Conservation (phyloP, 2,888 invertebrate genomes). For the Lochmaea capreae region DNA sequence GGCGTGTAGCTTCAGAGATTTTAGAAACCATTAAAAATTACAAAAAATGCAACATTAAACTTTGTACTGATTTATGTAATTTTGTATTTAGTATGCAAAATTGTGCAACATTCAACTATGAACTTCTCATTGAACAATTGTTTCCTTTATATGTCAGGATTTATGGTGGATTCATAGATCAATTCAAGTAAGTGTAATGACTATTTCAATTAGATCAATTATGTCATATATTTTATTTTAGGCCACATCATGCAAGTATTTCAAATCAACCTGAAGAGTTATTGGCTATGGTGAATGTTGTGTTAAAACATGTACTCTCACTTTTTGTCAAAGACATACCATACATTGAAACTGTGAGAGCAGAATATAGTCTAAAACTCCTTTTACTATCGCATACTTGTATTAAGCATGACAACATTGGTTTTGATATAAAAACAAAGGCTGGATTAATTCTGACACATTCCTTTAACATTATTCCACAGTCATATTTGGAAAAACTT, state of each 20-base stretch:
- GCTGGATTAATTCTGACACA: constrained; percentile 71
- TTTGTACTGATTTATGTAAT: constrained; percentile 50
- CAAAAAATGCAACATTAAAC: constrained; percentile 47
- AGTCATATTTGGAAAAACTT: constrained; percentile 48
- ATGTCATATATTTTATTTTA: constrained; percentile 23
- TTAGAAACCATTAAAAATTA: constrained; percentile 44
- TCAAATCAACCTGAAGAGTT: constrained; percentile 40
- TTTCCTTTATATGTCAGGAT: constrained; percentile 52
- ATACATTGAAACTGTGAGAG: constrained; percentile 43
- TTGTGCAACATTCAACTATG: constrained; percentile 45
- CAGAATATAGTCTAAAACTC: constrained; percentile 47
- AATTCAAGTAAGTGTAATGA: constrained; percentile 48
- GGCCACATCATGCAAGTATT: constrained; percentile 8
- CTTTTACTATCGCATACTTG: constrained; percentile 53
- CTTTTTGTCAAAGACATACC: constrained; percentile 47
- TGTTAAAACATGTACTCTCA: constrained; percentile 50
- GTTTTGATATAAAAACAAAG: constrained; percentile 76
- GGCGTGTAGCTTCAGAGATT: constrained; percentile 41
- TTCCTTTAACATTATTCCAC: constrained; percentile 63
- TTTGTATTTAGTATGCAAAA: constrained; percentile 51
- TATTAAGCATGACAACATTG: constrained; percentile 66
- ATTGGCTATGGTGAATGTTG: constrained; percentile 46
- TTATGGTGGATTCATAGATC: constrained; percentile 49
- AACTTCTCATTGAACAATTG: constrained; percentile 46
- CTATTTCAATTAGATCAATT: background rate